These are phyloP conservation scores for Mungos mungo DNA, from an alignment of 2,113 vertebrate genomes.

Conservation along the genomic window DNA sequence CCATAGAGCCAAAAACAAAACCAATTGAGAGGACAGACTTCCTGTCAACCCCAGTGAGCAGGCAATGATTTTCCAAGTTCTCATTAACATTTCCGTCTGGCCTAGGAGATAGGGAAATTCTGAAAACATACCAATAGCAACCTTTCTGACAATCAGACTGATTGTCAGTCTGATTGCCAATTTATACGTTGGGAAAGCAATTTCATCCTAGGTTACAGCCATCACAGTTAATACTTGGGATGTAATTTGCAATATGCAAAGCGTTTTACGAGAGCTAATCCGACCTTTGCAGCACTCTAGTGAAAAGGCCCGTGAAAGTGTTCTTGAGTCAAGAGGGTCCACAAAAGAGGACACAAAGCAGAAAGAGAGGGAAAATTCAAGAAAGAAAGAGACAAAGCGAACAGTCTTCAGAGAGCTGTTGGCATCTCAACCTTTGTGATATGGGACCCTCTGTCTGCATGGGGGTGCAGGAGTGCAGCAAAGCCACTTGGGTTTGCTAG, in stretches of 20 bases:
- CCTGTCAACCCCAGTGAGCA: not conserved
- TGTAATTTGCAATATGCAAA: not conserved
- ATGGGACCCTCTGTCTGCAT: not conserved
- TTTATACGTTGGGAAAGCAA: not conserved
- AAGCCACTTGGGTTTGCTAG: not conserved
- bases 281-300: not conserved
- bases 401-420: not conserved
- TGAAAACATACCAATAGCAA: not conserved
- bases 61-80: not conserved
- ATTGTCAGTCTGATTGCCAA: not conserved
- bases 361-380: not conserved
- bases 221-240: not conserved
- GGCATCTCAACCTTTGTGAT: not conserved
- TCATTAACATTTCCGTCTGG: not conserved
- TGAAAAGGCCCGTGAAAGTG: not conserved
- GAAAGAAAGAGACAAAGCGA: not conserved
- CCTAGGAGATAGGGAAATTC: not conserved
- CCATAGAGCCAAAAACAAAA: not conserved
- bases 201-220: not conserved
- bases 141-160: not conserved
- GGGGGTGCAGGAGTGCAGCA: not conserved
- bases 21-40: not conserved
- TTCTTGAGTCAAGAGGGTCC: not conserved
- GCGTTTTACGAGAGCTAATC: constrained; percentile 17
- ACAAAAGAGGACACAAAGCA: not conserved